Base-by-base conservation (phyloP, 2,113 vertebrate species). In the Struthidea cinerea region DNA sequence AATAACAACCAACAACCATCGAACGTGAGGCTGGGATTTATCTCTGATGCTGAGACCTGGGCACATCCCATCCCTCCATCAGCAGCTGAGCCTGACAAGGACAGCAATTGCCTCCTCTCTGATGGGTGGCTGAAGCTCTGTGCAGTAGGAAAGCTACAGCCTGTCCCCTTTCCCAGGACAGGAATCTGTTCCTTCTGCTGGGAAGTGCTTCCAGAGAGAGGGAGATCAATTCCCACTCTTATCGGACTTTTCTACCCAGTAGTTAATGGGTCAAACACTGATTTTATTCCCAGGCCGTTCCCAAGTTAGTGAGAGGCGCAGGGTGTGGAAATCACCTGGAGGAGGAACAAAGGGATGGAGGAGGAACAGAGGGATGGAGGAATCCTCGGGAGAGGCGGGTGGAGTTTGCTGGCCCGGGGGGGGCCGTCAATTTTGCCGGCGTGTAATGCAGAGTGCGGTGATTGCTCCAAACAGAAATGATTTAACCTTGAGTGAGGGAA, bases 401-500 rank as follows among this genome's bases (percentile, higher is more conserved):
- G 57, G 41, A 0, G 4, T 49, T 74, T 63, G 56, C 65, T 41
- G 68, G 65, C 88, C 88, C 32, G 2, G 33, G 30, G 56, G 65
- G 41, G 35, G 4, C 60, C 82, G 50, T 93, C 96, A 90, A 84
- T 92, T 94, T 91, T 91, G 52, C 56, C 6, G 15, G 57, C 7
- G 2, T 90, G 87, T 94, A 77, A 87, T 20, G 73, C 78, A 69
- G 93, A 85, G 92, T 23, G 61, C 79, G 61, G 16, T 42, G 80
- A 85, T 83, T 76, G 91, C 91, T 93, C 73, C 70, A 69, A 95
- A 87, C 76, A 90, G 89, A 75, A 96, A 67, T 64, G 32, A 65
- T 87, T 96, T 96, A 97, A 95, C 95, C 92, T 96, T 85, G 95
- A 96, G 89, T 13, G 55, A 89, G 77, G n/a, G 84, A 79, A 96